Evolutionary conservation across 2,113 vertebrate genomes (phyloP), one percentile per base, ranked within the genome.

Genomic region (Trichechus manatus): DNA sequence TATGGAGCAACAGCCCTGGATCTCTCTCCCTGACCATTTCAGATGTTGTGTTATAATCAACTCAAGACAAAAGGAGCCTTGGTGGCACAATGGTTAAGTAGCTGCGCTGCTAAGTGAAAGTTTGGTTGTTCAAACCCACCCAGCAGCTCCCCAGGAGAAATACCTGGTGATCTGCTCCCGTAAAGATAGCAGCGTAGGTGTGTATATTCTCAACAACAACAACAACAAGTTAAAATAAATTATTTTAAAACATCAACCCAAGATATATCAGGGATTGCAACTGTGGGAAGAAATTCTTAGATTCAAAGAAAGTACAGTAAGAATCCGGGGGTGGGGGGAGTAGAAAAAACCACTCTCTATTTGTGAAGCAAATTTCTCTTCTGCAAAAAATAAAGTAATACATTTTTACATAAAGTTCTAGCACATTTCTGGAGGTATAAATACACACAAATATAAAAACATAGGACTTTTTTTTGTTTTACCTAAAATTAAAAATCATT

Each of bases 361-460:
- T 87, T 90, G 3, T 47, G 7, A 97, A 92, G 39, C 64, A 89
- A 74, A 72, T 64, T 17, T 77, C 53, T 91, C 77, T 31, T 72
- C n/a, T 39, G 61, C n/a, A 83, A 15, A 87, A 25, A 82, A 78
- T 10, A 82, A 70, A 5, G 79, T 36, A 23, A 53, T 84, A 15
- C 5, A 23, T 22, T 56, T 82, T 82, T 36, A 13, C 13, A 44
- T 86, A 50, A 74, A 68, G 5, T 61, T 75, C 42, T 23, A 53
- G 10, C 31, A 22, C 6, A 36, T 82, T 56, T 88, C 36, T 68
- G 13, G 22, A 89, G 42, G 14, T 44, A 63, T 70, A 70, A 93
- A 91, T 44, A 39, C 14, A 84, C 0, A 2, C n/a, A 92, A 42
- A n/a, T 89, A 56, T 22, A 50, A 92, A 53, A 27, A 68, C 53